Base-by-base conservation (phyloP, 2,113 vertebrate genomes). In the Proterorhinus semilunaris region DNA sequence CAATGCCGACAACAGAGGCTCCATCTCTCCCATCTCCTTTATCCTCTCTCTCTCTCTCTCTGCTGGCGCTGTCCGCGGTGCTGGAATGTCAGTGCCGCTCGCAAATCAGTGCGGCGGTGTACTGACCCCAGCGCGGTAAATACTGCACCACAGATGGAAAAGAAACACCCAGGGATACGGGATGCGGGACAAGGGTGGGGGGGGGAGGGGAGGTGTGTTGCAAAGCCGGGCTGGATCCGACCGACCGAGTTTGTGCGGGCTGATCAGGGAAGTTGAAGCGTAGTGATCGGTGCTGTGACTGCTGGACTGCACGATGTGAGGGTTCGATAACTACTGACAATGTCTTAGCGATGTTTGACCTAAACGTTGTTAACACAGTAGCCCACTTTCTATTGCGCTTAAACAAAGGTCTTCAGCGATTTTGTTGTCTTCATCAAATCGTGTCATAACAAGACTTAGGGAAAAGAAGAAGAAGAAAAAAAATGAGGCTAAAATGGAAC, bases 1-100 rank as follows among this genome's bases (percentile, higher is more conserved):
- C 49, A 70, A 79, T 70, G 76, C 15, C 81, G 75, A 10, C 58
- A 74, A 50, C 76, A 72, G 6, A 76, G 75, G 71, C 79, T 27
- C 57, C 62, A 47, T 73, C 66, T 49, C n/a, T 46, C 71, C 65
- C 78, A 55, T 66, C 69, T 68, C 71, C 59, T 36, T 71, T 69
- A 47, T 53, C 55, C 45, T 69, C 67, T 74, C 46, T 72, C 69
- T 50, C 45, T 61, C 49, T 66, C 57, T 46, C 68, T 55, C 62
- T 51, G 59, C 44, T 62, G 65, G 79, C 58, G 79, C 92, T 94
- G 91, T 93, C 92, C 89, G 64, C 46, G 88, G 90, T 93, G 83
- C 93, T 94, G 93, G 93, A 93, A 87, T 74, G 72, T 69, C 27
- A 85, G 81, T 83, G 17, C 84, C 85, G 71, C 70, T 88, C 82